Conservation (phyloP, 1,140 invertebrate species). For the Gonioctena quinquepunctata region DNA sequence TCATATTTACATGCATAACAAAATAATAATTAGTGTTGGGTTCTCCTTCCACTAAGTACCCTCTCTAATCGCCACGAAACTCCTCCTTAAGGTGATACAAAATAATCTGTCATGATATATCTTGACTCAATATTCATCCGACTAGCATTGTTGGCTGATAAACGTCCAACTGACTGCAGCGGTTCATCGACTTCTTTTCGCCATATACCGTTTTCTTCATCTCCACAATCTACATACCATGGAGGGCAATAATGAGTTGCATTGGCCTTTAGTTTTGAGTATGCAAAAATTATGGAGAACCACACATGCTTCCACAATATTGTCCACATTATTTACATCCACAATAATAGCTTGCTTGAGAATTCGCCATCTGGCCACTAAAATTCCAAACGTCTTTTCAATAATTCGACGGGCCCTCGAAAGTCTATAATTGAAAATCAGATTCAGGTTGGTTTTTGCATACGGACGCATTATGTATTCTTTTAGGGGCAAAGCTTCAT, state of each 20-base stretch:
- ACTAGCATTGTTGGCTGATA: no score
- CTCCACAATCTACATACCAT: neutral
- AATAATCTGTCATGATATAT: no score
- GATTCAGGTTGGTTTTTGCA: neutral
- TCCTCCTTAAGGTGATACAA: no score
- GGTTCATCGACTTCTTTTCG: neutral
- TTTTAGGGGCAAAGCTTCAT: slow-evolving; percentile 37
- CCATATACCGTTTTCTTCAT: neutral
- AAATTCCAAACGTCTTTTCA: slow-evolving; percentile 23
- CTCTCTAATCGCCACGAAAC: no score
- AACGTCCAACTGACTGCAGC: neutral
- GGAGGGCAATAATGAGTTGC: neutral
- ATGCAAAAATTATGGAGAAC: slow-evolving; percentile 14
- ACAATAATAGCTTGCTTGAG: slow-evolving; percentile 4
- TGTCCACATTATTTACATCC: slow-evolving; percentile 5
- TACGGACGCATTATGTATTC: slow-evolving; percentile 11
- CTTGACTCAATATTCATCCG: no score
- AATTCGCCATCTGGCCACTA: slow-evolving; percentile 13
- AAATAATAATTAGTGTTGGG: no score
- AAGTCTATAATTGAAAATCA: slow-evolving; percentile 21
- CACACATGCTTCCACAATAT: slow-evolving; percentile 3
- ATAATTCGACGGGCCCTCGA: slow-evolving; percentile 1
- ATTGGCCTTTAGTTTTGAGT: neutral
- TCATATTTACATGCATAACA: no score
- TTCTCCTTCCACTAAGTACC: no score